Base-by-base conservation (phyloP, 2,888 invertebrate genomes). In the Lordiphosa fenestrarum region DNA sequence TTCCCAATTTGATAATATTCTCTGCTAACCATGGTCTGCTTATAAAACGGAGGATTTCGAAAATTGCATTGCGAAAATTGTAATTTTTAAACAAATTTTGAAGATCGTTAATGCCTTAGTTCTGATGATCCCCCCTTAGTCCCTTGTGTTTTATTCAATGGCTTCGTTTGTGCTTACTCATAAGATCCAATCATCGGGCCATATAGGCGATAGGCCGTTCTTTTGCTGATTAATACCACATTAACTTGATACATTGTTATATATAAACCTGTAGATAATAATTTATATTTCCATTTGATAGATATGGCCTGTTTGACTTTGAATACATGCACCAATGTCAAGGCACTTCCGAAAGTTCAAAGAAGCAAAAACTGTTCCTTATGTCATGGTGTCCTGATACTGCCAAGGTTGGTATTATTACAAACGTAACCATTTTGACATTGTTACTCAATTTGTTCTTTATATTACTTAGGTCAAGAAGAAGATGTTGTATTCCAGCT, bases 331-430 rank as follows among this genome's bases (percentile, higher is more conserved):
- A 98, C 91, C 96, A 97, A 90, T 97, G 96, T 90, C 97, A 98
- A 91, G 98, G 98, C 89, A 98, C 98, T 86, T 96, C 97, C 78
- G 97, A 97, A 92, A 96, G 96, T 88, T 95, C 96, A 90, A 98
- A 97, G 93, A 98, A 98, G 94, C 97, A 98, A 91, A 98, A 98
- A 91, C 92, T 98, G 85, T 96, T 98, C 93, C 94, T 98, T 89
- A 97, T 98, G 96, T 96, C 96, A 89, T 98, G 98, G 98, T 98
- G 98, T 93, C 98, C 98, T 42, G 98, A 99, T 91, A 96, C 96
- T 90, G 98, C 99, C 86, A 97, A 96, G 92, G 93, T 95, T 78
- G 50, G 23, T 46, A 19, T 38, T 2, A 15, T 1, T 4, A 33
- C 3, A 25, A 0, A 0, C 30, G 6, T n/a, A 6, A 19, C 6